phyloP scores from a whole-genome alignment of 2,888 invertebrate genomes.

The Lasioglossum lativentre region DNA sequence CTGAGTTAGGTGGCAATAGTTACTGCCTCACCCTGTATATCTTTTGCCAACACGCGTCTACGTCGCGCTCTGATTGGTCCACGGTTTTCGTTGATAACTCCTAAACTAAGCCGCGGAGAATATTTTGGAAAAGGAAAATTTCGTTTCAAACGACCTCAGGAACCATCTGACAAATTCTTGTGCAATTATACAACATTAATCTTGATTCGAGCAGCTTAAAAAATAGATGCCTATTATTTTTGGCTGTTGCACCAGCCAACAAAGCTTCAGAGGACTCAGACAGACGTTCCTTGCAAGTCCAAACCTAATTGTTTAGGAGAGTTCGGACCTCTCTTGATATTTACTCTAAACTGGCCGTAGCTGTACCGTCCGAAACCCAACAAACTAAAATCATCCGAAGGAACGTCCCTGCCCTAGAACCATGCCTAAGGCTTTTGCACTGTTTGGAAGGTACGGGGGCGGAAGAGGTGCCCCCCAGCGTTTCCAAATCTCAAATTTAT shows the following conservation, averaged over 20 bases:
- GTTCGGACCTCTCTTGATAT: neutral
- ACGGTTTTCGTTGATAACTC: too few relatives aligned
- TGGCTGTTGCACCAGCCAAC: neutral
- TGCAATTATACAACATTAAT: neutral
- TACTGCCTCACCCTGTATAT: too few relatives aligned
- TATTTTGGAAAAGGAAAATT: too few relatives aligned
- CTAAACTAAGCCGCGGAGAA: too few relatives aligned
- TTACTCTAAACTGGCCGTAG: neutral
- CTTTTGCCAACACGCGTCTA: too few relatives aligned
- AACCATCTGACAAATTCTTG: too few relatives aligned
- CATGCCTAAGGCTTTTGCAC: neutral
- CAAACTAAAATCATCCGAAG: neutral
- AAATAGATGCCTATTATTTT: neutral
- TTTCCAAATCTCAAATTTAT: constrained; percentile 9
- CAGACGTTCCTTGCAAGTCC: neutral
- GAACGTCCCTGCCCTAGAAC: neutral
- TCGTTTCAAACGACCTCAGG: too few relatives aligned
- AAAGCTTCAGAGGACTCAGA: neutral
- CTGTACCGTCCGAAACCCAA: neutral
- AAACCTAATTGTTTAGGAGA: neutral
- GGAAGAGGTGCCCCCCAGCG: neutral
- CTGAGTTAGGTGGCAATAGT: too few relatives aligned
- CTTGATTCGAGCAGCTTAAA: neutral
- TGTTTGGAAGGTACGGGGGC: neutral
- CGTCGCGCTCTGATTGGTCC: too few relatives aligned